Conservation (phyloP, 2,888 invertebrate species). For the Trichopoda pennipes region DNA sequence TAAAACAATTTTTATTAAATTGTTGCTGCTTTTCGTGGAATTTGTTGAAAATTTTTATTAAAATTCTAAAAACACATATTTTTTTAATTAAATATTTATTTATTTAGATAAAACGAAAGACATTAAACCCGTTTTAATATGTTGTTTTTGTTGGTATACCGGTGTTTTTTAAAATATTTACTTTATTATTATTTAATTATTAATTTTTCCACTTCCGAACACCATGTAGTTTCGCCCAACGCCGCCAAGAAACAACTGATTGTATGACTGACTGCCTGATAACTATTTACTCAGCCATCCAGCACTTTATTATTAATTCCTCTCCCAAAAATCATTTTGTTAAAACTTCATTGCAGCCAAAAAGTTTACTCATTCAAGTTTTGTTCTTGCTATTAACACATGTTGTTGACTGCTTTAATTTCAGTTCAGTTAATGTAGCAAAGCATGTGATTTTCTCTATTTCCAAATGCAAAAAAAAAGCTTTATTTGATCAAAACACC, state of each 20-base stretch:
- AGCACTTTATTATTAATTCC: conserved; percentile 34
- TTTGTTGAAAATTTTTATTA: background rate
- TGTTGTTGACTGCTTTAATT: conserved; percentile 45
- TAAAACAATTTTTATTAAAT: background rate
- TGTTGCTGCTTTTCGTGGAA: background rate
- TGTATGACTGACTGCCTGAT: conserved; percentile 18
- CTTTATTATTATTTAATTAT: conserved; percentile 22
- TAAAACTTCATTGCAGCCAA: conserved; percentile 29
- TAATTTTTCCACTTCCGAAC: background rate
- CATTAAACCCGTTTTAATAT: conserved; percentile 28
- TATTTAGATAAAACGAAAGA: background rate
- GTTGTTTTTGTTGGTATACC: conserved; percentile 56
- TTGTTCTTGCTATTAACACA: conserved; percentile 28
- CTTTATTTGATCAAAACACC: conserved; percentile 30
- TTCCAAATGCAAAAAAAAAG: conserved; percentile 5
- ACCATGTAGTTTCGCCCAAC: conserved; percentile 49
- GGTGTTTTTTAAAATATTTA: conserved; percentile 52
- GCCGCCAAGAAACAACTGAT: conserved; percentile 62
- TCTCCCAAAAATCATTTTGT: conserved; percentile 23
- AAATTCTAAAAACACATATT: background rate
- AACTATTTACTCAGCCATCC: conserved; percentile 8
- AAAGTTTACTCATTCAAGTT: conserved; percentile 6
- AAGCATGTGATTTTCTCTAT: conserved; percentile 1
- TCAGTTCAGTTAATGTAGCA: conserved; percentile 7
- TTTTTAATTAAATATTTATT: conserved; percentile 23